phyloP scores from a whole-genome alignment of 2,797 vertebrate species.

The Notolabrus celidotus region DNA sequence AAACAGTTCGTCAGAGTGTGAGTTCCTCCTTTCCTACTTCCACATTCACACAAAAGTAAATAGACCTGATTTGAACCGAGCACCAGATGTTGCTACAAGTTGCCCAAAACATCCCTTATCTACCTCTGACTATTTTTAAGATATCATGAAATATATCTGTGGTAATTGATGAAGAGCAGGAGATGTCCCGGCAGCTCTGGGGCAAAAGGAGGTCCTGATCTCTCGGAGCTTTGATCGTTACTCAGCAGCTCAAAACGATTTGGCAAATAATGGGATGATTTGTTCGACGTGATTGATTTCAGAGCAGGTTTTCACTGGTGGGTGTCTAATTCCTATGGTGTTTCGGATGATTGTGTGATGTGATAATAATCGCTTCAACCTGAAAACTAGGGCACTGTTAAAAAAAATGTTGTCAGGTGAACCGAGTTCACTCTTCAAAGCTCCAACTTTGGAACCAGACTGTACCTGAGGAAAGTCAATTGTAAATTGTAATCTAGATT shows the following conservation, averaged over 20 bases:
- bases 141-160: constrained; percentile 2
- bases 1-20: background rate
- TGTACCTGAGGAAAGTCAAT: background rate
- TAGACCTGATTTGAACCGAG: no score
- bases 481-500: no score
- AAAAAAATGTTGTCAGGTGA: background rate
- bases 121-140: background rate
- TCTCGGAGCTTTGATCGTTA: background rate
- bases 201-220: constrained; percentile 8
- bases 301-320: constrained; percentile 1
- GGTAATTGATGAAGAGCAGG: background rate
- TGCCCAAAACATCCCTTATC: no score
- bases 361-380: background rate
- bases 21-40: background rate
- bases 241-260: background rate
- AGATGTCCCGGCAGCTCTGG: background rate
- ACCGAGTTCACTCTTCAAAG: background rate
- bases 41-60: background rate
- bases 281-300: rapidly evolving
- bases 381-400: background rate
- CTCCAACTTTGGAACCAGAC: background rate
- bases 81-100: no score
- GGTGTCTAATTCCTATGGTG: background rate
- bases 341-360: background rate
- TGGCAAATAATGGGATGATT: background rate